These are phyloP conservation scores for Tauraco hartlaubi DNA, from an alignment of 2,797 vertebrate species.

Conservation along the genomic window DNA sequence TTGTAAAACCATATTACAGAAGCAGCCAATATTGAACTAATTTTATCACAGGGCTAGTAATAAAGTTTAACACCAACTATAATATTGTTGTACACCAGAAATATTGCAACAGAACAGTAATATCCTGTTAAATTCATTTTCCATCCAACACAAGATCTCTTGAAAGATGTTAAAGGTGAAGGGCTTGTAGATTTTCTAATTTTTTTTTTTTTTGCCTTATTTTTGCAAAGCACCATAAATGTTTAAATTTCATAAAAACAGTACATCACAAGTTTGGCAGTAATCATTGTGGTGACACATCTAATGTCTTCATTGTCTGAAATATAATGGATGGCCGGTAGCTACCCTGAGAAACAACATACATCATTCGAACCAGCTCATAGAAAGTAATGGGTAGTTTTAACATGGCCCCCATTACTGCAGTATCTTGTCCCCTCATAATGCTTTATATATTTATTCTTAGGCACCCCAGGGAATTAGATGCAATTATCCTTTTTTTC, in stretches of 20 bases:
- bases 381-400: conserved; percentile 8
- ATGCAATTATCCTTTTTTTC: not conserved
- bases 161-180: conserved; percentile 63
- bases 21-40: conserved; percentile 75
- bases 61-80: conserved; percentile 76
- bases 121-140: conserved; percentile 79
- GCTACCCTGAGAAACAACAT: not conserved
- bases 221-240: conserved; percentile 15
- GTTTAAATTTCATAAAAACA: conserved; percentile 55
- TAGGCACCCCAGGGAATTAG: conserved; percentile 5
- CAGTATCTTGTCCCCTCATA: not conserved
- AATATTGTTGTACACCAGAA: conserved; percentile 74
- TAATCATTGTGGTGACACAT: not conserved
- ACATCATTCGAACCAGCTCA: conserved; percentile 8
- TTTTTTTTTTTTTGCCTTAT: not conserved
- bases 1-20: conserved; percentile 75
- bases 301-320: conserved; percentile 15
- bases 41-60: conserved; percentile 75
- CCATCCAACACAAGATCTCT: conserved; percentile 59
- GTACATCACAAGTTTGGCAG: not conserved
- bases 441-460: conserved; percentile 45
- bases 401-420: not conserved
- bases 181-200: not conserved
- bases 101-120: conserved; percentile 74
- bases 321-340: conserved; percentile 24